Percentiles rank a stretch among this genome's conserved stretches.
These are phyloP conservation scores for Scaptomyza flava DNA, from an alignment of 2,888 invertebrate genomes.

Conservation along the genomic window DNA sequence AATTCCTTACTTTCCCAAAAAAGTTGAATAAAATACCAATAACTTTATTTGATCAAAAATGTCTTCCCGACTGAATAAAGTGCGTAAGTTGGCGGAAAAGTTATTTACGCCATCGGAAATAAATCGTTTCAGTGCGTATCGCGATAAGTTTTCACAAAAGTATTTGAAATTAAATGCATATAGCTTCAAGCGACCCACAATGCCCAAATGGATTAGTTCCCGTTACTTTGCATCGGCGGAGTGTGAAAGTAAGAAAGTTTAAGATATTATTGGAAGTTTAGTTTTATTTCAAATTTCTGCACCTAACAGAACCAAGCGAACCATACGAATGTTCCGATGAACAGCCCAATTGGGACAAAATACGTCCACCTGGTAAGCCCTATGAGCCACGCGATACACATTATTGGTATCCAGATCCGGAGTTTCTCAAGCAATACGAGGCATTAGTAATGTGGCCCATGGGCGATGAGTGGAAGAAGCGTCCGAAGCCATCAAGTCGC, in stretches of 20 bases:
- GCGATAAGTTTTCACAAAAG: conserved; percentile 32
- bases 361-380: conserved; percentile 22
- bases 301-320: conserved; percentile 18
- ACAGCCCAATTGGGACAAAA: conserved; percentile 21
- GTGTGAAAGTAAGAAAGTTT: conserved; percentile 27
- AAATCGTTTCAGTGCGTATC: conserved; percentile 48
- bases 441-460: conserved; percentile 86
- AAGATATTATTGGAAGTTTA: not conserved
- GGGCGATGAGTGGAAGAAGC: conserved; percentile 83
- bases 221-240: conserved; percentile 41
- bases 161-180: conserved; percentile 35
- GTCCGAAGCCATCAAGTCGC: conserved; percentile 77
- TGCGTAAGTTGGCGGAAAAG: conserved; percentile 57
- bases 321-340: conserved; percentile 7
- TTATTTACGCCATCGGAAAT: conserved; percentile 63
- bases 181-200: conserved; percentile 25
- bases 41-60: conserved; percentile 15
- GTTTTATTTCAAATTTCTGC: not conserved
- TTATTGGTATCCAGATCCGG: conserved; percentile 88
- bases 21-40: not conserved
- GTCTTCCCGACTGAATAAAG: conserved; percentile 30
- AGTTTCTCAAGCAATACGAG: conserved; percentile 86
- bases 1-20: not conserved
- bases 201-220: conserved; percentile 33
- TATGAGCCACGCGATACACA: conserved; percentile 48